Percentiles rank a stretch among this genome's conserved stretches.
phyloP scores from a whole-genome alignment of 2,113 vertebrate genomes.

The Camarhynchus parvulus region DNA sequence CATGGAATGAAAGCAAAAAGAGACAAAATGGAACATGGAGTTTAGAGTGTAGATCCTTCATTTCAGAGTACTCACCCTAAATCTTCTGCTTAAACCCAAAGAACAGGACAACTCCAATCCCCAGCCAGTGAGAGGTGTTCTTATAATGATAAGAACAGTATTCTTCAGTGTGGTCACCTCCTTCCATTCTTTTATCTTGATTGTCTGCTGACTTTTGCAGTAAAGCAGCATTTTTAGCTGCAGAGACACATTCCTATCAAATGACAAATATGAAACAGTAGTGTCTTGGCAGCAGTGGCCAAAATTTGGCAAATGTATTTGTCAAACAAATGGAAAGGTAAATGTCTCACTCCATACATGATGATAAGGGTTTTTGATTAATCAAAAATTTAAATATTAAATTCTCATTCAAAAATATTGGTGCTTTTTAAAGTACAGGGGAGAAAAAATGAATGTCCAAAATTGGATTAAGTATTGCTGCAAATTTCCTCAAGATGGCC shows the following conservation, averaged over 20 bases:
- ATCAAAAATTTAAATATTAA: not conserved
- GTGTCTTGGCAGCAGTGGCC: fast-evolving
- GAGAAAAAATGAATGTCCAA: not conserved
- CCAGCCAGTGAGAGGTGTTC: not conserved
- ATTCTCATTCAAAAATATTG: not conserved
- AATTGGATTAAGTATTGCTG: not conserved
- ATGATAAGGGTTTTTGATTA: not conserved
- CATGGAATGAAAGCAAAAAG: not conserved
- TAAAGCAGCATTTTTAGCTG: not conserved
- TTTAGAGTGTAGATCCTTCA: not conserved
- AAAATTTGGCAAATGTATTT: not conserved
- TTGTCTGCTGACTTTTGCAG: not conserved
- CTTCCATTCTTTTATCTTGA: not conserved
- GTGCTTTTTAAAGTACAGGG: not conserved
- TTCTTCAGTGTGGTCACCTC: not conserved
- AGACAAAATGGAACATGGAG: not conserved
- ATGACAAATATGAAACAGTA: not conserved
- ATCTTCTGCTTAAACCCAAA: not conserved
- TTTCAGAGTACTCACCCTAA: not conserved
- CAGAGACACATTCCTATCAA: not conserved
- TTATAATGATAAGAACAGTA: not conserved
- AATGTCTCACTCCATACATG: not conserved
- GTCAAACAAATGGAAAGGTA: not conserved
- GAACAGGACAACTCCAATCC: not conserved
- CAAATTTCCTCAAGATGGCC: not conserved